A percentile compares a stretch with the other conserved stretches of the same genome.
Conservation (phyloP, 2,888 invertebrate genomes). For the Agrilus cyanescens region DNA sequence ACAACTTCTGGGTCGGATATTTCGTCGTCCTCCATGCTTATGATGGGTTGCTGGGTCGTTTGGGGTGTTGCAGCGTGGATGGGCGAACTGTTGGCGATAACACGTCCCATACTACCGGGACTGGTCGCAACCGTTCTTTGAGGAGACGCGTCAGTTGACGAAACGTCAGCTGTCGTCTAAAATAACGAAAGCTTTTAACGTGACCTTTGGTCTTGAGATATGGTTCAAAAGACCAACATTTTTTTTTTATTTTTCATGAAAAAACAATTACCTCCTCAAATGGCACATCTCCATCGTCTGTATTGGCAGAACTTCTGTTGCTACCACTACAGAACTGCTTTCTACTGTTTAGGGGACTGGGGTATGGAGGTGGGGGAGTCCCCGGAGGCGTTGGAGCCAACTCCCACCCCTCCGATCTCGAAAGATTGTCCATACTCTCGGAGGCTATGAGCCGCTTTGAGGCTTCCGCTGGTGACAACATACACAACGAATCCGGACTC, state of each 20-base stretch:
- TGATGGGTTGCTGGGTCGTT: slow-evolving; percentile 63
- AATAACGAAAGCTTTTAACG: too few relatives aligned
- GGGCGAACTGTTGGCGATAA: slow-evolving; percentile 28
- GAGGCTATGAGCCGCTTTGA: slow-evolving; percentile 42
- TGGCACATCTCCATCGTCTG: slow-evolving; percentile 21
- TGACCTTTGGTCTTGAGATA: not conserved
- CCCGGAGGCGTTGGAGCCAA: slow-evolving; percentile 29
- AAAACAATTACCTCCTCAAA: slow-evolving; percentile 20
- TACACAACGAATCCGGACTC: slow-evolving; percentile 46
- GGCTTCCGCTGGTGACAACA: slow-evolving; percentile 32
- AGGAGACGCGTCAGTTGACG: slow-evolving; percentile 22
- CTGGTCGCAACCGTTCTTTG: slow-evolving; percentile 16
- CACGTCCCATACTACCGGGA: slow-evolving; percentile 16
- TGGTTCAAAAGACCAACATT: not conserved
- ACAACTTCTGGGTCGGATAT: slow-evolving; percentile 76
- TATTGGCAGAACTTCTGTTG: slow-evolving; percentile 21
- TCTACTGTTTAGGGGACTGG: slow-evolving; percentile 31
- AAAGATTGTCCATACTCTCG: slow-evolving; percentile 49
- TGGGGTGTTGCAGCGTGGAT: slow-evolving; percentile 34
- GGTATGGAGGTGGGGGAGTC: slow-evolving; percentile 60
- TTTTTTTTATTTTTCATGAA: not conserved
- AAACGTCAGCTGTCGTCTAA: not conserved
- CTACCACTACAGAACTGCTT: slow-evolving; percentile 18
- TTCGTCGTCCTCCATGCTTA: slow-evolving; percentile 94
- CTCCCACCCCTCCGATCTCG: slow-evolving; percentile 35